Percentiles rank a stretch among this genome's conserved stretches.
Evolutionary conservation across 2,797 vertebrate species (phyloP).

Genomic region (Stomatorhinus walkeri): DNA sequence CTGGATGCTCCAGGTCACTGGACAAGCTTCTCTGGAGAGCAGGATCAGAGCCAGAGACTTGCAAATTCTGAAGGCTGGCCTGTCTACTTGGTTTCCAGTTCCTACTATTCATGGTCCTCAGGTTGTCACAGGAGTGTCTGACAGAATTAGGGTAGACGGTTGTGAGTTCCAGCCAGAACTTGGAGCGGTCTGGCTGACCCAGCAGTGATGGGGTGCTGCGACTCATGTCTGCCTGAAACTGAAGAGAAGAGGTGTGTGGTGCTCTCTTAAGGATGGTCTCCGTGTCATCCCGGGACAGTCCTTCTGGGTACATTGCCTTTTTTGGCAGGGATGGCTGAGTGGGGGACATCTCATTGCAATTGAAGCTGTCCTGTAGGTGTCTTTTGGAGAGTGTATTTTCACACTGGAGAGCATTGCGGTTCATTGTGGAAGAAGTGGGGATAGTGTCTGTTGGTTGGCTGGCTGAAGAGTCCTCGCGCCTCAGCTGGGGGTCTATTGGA

Average conservation of each 20-base stretch:
- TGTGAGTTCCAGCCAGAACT: constrained; percentile 78
- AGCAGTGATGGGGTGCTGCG: constrained; percentile 74
- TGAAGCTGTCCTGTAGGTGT: constrained; percentile 68
- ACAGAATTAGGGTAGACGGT: constrained; percentile 62
- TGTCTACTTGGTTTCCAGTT: constrained; percentile 46
- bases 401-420: constrained; percentile 40
- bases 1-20: constrained; percentile 32
- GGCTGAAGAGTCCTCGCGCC: constrained; percentile 2
- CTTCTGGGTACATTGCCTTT: constrained; percentile 69
- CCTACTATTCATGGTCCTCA: constrained; percentile 57
- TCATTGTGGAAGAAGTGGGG: constrained; percentile 37
- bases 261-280: constrained; percentile 33
- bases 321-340: constrained; percentile 79
- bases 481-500: constrained; percentile 27
- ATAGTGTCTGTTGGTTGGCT: constrained; percentile 15
- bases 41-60: constrained; percentile 28
- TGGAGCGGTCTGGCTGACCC: constrained; percentile 75
- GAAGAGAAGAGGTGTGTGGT: constrained; percentile 42
- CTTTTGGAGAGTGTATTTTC: constrained; percentile 72
- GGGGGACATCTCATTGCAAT: constrained; percentile 73
- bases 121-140: constrained; percentile 75
- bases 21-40: constrained; percentile 52
- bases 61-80: constrained; percentile 25
- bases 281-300: constrained; percentile 35
- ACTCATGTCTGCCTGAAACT: constrained; percentile 70